Conservation (phyloP, 1,140 invertebrate genomes). For the Zaprionus tsacasi region DNA sequence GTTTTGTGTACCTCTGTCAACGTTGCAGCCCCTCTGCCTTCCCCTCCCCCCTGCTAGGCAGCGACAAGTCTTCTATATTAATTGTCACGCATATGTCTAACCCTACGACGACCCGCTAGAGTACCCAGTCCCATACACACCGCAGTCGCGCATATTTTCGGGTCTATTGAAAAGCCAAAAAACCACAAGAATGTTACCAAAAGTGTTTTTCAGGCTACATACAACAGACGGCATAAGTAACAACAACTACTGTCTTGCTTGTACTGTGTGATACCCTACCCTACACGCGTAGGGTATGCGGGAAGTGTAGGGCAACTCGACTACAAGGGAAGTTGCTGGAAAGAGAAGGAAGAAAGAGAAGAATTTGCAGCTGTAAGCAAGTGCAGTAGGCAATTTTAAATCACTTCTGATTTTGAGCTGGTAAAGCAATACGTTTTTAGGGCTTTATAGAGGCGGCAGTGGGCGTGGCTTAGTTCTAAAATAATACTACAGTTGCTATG, state of each 20-base stretch:
- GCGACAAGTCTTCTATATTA: constrained; percentile 70
- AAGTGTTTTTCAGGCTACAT: constrained; percentile 56
- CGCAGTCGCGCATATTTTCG: constrained; percentile 66
- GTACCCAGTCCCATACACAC: constrained; percentile 2
- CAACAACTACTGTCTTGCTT: constrained; percentile 59
- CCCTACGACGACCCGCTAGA: constrained; percentile 51
- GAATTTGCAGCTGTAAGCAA: too few relatives aligned
- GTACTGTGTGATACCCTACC: constrained; percentile 17
- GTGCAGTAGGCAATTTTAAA: too few relatives aligned
- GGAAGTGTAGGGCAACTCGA: neutral
- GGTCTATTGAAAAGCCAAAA: constrained; percentile 75
- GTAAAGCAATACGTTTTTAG: too few relatives aligned
- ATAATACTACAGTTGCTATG: too few relatives aligned
- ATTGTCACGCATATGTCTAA: constrained; percentile 81
- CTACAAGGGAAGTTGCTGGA: neutral
- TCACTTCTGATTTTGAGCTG: too few relatives aligned
- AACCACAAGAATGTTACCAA: constrained; percentile 82
- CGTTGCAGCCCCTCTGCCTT: neutral
- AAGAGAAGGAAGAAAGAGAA: too few relatives aligned
- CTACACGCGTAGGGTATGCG: neutral
- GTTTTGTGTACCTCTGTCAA: constrained; percentile 76
- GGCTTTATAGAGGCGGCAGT: too few relatives aligned
- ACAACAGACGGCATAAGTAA: constrained; percentile 34
- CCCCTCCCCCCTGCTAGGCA: neutral
- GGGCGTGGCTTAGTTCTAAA: too few relatives aligned